These are phyloP conservation scores for Corythucha ciliata DNA, from an alignment of 2,888 invertebrate genomes.

Conservation along the genomic window DNA sequence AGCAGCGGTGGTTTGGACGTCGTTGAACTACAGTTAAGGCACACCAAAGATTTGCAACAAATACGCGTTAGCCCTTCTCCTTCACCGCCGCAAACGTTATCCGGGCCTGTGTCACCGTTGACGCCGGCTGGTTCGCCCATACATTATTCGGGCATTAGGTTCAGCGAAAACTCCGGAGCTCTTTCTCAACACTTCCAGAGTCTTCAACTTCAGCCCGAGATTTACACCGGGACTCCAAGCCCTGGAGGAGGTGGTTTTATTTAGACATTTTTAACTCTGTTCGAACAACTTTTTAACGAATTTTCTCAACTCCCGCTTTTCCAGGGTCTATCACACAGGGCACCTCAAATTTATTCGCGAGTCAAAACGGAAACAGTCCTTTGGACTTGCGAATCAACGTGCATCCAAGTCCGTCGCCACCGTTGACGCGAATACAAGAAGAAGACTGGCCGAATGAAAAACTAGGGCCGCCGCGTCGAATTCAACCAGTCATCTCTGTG, in stretches of 20 bases:
- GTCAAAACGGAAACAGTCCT: constrained; percentile 29
- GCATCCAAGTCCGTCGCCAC: constrained; percentile 34
- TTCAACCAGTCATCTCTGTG: constrained; percentile 78
- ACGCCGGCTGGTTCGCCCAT: constrained; percentile 50
- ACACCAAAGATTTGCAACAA: constrained; percentile 42
- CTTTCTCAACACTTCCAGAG: constrained; percentile 44
- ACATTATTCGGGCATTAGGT: constrained; percentile 42
- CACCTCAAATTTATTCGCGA: constrained; percentile 28
- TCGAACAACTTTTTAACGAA: background rate
- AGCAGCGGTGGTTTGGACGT: constrained; percentile 32
- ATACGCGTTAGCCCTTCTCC: constrained; percentile 38
- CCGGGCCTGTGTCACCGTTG: constrained; percentile 35
- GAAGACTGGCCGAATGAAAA: constrained; percentile 33
- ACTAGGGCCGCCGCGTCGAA: constrained; percentile 3
- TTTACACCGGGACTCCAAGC: constrained; percentile 27
- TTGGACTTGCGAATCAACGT: constrained; percentile 32
- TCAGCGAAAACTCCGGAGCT: constrained; percentile 28
- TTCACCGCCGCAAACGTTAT: constrained; percentile 35
- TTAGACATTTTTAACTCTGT: background rate
- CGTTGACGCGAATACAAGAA: constrained; percentile 33
- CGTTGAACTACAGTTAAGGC: constrained; percentile 43
- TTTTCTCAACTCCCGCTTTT: background rate
- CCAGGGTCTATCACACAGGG: constrained; percentile 35
- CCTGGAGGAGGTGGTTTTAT: constrained; percentile 45
- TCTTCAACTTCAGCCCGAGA: constrained; percentile 40